Conservation (phyloP, 35 echinoderm and acorn worm genomes). For the Nesometra sesokonis region DNA sequence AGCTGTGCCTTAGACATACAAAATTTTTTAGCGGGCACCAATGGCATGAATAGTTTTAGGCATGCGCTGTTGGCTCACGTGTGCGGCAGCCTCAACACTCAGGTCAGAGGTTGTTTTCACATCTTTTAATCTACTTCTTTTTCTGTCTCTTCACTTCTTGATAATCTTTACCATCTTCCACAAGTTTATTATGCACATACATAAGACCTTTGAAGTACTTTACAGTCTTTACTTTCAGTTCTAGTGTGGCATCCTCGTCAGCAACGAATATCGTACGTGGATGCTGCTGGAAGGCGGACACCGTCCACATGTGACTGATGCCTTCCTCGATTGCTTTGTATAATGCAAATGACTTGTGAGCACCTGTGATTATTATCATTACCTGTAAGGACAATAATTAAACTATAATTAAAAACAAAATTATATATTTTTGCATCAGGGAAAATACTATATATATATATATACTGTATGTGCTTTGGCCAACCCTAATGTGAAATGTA, state of each 20-base stretch:
- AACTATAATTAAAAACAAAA: not conserved
- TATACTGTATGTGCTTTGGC: no score
- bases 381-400: slow-evolving; percentile 45
- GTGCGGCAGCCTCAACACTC: no score
- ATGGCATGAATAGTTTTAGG: no score
- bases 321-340: slow-evolving; percentile 98
- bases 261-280: slow-evolving; percentile 62
- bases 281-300: slow-evolving; percentile 95
- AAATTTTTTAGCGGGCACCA: no score
- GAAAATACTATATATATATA: no score
- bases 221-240: slow-evolving; percentile 76
- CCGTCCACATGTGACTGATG: slow-evolving; percentile 97
- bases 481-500: no score
- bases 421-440: no score
- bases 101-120: no score
- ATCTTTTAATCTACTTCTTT: slow-evolving; percentile 25
- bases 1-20: no score
- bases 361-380: slow-evolving; percentile 95
- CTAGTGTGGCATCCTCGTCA: slow-evolving; percentile 87
- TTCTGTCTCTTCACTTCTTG: slow-evolving; percentile 49
- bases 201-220: slow-evolving; percentile 97
- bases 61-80: no score
- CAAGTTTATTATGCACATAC: slow-evolving; percentile 89
- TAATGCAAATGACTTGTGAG: slow-evolving; percentile 83
- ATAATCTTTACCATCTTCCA: slow-evolving; percentile 26